phyloP scores from a whole-genome alignment of 1,140 invertebrate species.

The Matsumurasca onukii region DNA sequence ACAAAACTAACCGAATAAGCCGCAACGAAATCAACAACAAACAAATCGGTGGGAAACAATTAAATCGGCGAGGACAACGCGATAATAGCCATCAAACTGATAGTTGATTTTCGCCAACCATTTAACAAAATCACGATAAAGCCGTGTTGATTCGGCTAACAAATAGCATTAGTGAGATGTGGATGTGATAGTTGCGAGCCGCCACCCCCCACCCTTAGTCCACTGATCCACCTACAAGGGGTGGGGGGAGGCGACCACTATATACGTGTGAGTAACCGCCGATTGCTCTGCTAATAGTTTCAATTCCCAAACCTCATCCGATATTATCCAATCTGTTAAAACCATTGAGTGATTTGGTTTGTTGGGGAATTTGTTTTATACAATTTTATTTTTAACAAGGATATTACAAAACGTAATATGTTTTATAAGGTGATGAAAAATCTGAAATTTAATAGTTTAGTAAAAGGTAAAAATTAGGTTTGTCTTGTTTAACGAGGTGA shows the following conservation, averaged over 20 bases:
- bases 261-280: background rate
- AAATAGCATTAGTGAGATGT: constrained; percentile 21
- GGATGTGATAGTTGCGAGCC: constrained; percentile 6
- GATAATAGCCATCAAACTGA: constrained; percentile 19
- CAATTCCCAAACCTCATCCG: too few relatives aligned
- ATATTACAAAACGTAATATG: too few relatives aligned
- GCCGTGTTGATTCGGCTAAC: background rate
- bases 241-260: background rate
- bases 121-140: constrained; percentile 14
- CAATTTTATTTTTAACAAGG: too few relatives aligned
- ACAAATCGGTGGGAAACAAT: background rate
- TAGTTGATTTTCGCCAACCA: constrained; percentile 25
- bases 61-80: background rate
- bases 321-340: too few relatives aligned
- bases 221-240: background rate
- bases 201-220: background rate
- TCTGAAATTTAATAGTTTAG: too few relatives aligned
- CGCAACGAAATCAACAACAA: background rate
- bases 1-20: background rate
- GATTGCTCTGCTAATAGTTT: background rate
- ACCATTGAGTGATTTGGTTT: too few relatives aligned
- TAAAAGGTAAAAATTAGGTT: too few relatives aligned
- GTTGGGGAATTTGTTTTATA: too few relatives aligned
- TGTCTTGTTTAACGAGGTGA: too few relatives aligned
- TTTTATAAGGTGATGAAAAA: too few relatives aligned